Conservation (phyloP, 2,113 vertebrate genomes). For the Alosa alosa region DNA sequence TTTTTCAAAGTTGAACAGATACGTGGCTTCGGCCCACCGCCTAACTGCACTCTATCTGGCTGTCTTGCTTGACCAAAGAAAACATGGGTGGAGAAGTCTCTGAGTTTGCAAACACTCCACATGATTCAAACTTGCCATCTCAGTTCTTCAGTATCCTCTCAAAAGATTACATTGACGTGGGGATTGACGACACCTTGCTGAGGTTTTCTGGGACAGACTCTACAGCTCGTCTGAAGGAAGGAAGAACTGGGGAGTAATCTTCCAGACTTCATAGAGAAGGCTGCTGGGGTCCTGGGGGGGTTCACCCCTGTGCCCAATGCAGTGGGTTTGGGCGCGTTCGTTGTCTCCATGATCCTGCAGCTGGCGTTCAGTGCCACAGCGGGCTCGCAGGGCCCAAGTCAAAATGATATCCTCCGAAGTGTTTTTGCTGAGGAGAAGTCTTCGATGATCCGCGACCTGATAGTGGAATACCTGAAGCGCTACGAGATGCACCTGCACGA, state of each 20-base stretch:
- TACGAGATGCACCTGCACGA: slow-evolving; percentile 4
- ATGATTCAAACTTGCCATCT: too few species aligned
- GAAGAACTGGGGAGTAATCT: neutral
- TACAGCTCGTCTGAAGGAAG: neutral
- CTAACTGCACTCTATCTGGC: too few species aligned
- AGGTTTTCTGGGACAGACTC: neutral
- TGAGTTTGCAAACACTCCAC: too few species aligned
- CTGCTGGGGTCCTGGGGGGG: neutral
- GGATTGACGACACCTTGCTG: slow-evolving; percentile 23
- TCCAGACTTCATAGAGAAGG: neutral
- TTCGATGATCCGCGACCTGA: slow-evolving; percentile 8
- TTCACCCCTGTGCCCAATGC: slow-evolving; percentile 17
- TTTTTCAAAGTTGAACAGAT: too few species aligned
- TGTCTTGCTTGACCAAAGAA: too few species aligned
- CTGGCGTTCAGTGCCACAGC: neutral
- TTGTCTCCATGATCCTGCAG: slow-evolving; percentile 22
- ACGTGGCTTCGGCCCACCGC: too few species aligned
- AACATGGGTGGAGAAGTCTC: too few species aligned
- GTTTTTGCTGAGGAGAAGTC: slow-evolving; percentile 38
- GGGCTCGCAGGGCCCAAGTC: neutral
- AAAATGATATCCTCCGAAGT: neutral
- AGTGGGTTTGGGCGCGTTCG: slow-evolving; percentile 22
- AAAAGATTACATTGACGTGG: neutral
- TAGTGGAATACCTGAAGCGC: slow-evolving; percentile 23
- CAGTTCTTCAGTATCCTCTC: too few species aligned